phyloP scores from a whole-genome alignment of 2,113 vertebrate genomes.

The Eretmochelys imbricata region DNA sequence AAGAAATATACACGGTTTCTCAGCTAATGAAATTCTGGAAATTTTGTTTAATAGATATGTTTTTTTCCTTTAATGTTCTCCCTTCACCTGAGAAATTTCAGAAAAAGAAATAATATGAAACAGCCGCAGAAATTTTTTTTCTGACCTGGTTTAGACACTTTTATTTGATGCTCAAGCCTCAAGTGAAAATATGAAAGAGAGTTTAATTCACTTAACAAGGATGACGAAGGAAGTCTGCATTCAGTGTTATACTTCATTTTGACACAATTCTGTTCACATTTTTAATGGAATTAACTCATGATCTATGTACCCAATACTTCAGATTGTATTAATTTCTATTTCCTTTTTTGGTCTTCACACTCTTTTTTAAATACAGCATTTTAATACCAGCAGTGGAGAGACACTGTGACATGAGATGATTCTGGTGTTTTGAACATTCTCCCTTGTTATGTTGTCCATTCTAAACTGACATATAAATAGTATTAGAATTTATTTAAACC shows the following conservation, averaged over 20 bases:
- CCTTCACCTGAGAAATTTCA: conserved; percentile 45
- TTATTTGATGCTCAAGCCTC: conserved; percentile 35
- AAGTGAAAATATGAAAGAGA: conserved; percentile 26
- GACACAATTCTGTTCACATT: conserved; percentile 20
- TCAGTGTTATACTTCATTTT: conserved; percentile 43
- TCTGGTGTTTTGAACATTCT: background rate
- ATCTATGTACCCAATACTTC: background rate
- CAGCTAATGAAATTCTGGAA: conserved; percentile 51
- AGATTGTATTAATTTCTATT: conserved; percentile 22
- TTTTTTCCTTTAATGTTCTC: conserved; percentile 30
- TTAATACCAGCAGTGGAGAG: background rate
- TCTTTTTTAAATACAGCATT: background rate
- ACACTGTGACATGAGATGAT: background rate
- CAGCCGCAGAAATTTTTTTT: conserved; percentile 33
- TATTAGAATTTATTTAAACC: background rate
- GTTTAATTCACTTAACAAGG: conserved; percentile 47
- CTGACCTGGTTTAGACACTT: conserved; percentile 22
- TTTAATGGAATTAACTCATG: conserved; percentile 35
- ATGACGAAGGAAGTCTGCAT: background rate
- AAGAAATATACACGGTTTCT: conserved; percentile 42
- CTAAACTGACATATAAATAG: background rate
- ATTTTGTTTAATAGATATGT: conserved; percentile 22
- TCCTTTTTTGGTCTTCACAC: conserved; percentile 6
- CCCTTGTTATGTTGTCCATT: background rate
- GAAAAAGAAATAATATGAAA: conserved; percentile 53